A percentile compares a stretch with the other conserved stretches of the same genome.
phyloP scores from a whole-genome alignment of 2,113 vertebrate genomes.

The Scopus umbretta region DNA sequence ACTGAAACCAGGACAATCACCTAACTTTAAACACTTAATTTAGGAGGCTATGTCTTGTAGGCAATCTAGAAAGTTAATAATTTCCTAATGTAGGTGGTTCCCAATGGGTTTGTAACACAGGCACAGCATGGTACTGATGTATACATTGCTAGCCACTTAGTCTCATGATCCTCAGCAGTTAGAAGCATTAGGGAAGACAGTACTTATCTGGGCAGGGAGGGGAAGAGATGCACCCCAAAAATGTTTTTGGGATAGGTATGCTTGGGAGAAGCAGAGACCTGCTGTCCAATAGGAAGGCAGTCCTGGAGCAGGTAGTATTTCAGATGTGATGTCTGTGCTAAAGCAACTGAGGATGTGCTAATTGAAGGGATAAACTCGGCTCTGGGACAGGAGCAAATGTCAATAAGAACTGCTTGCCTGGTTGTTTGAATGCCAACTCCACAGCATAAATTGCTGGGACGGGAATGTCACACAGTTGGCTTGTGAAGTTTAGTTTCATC shows the following conservation, averaged over 20 bases:
- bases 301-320: background rate
- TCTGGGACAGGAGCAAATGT: background rate
- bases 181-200: background rate
- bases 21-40: background rate
- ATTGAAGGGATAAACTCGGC: background rate
- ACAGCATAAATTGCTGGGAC: background rate
- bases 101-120: background rate
- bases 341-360: background rate
- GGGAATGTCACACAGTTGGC: background rate
- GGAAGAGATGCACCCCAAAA: background rate
- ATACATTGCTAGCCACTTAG: background rate
- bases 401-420: background rate
- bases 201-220: background rate
- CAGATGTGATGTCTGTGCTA: background rate
- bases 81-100: background rate
- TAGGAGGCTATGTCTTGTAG: background rate
- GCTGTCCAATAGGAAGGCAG: background rate
- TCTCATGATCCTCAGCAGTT: background rate
- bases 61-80: background rate
- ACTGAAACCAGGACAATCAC: no score
- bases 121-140: background rate
- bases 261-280: background rate
- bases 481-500: background rate
- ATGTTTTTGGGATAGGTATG: background rate
- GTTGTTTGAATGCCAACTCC: background rate